A percentile compares a stretch with the other conserved stretches of the same genome.
phyloP scores from a whole-genome alignment of 2,888 invertebrate genomes.

The Diaprepes abbreviatus region DNA sequence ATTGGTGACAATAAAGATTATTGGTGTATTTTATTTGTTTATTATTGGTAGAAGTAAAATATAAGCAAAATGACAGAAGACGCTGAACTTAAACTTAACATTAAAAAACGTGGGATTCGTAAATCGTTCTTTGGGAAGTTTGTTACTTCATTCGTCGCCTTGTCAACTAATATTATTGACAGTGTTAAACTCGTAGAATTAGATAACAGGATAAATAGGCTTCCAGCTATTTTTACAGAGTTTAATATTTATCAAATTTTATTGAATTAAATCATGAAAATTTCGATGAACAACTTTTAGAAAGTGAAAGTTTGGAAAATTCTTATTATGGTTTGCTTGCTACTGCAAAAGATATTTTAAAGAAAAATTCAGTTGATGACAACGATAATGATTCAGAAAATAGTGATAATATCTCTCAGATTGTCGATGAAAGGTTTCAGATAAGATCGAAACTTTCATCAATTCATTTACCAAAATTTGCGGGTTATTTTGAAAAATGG shows the following conservation, averaged over 20 bases:
- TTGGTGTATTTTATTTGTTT: no score
- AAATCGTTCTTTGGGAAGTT: not conserved
- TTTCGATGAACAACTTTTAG: not conserved
- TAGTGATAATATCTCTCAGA: not conserved
- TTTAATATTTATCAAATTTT: not conserved
- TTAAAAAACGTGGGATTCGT: not conserved
- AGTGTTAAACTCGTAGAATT: not conserved
- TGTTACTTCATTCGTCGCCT: not conserved
- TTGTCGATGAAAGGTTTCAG: not conserved
- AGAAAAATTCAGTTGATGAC: not conserved
- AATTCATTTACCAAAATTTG: conserved; percentile 5
- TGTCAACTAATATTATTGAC: not conserved
- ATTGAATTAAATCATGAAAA: not conserved
- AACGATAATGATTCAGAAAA: not conserved
- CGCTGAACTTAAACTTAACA: not conserved
- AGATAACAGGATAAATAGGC: not conserved
- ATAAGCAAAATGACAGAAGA: no score
- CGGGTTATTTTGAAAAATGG: conserved; percentile 22
- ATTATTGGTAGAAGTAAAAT: no score
- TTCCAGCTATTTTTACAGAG: not conserved
- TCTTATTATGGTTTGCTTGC: not conserved
- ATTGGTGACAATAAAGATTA: no score
- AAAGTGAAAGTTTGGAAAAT: not conserved
- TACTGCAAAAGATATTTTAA: not conserved
- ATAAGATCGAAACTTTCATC: not conserved